Evolutionary conservation across 2,888 invertebrate genomes (phyloP).

Genomic region (Chrysolina oricalcia): DNA sequence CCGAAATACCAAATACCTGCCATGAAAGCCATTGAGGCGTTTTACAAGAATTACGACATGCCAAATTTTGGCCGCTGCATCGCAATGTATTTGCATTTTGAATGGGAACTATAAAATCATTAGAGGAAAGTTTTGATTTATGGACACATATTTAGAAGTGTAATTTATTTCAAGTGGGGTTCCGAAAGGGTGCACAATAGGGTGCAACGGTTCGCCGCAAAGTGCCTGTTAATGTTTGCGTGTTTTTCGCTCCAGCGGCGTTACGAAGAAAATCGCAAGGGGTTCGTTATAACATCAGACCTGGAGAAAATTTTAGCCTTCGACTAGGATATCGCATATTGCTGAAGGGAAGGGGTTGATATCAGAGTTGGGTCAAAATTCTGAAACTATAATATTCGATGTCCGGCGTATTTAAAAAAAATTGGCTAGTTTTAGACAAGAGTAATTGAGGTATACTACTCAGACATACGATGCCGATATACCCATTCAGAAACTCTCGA

Average conservation of each 20-base stretch:
- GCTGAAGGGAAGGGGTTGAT: too few relatives aligned
- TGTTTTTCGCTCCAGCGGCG: constrained; percentile 37
- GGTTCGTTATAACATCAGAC: not conserved
- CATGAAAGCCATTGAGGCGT: constrained; percentile 54
- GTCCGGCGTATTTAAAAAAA: too few relatives aligned
- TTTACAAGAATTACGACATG: constrained; percentile 55
- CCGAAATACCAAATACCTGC: constrained; percentile 19
- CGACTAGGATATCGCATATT: too few relatives aligned
- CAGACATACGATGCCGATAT: too few relatives aligned
- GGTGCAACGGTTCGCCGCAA: constrained; percentile 54
- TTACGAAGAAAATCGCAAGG: not conserved
- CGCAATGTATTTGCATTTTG: constrained; percentile 51
- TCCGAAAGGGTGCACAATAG: constrained; percentile 52
- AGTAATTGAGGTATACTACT: too few relatives aligned
- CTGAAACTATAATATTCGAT: too few relatives aligned
- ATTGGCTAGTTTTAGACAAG: too few relatives aligned
- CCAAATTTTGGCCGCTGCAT: constrained; percentile 50
- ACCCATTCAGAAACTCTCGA: too few relatives aligned
- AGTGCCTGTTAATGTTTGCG: constrained; percentile 47
- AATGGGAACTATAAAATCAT: constrained; percentile 55
- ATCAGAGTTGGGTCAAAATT: too few relatives aligned
- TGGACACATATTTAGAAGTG: constrained; percentile 48
- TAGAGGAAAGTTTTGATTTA: constrained; percentile 54
- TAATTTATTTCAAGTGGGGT: constrained; percentile 54
- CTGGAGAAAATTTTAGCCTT: too few relatives aligned